phyloP scores from a whole-genome alignment of 2,888 invertebrate species.

The Nemurella pictetii region DNA sequence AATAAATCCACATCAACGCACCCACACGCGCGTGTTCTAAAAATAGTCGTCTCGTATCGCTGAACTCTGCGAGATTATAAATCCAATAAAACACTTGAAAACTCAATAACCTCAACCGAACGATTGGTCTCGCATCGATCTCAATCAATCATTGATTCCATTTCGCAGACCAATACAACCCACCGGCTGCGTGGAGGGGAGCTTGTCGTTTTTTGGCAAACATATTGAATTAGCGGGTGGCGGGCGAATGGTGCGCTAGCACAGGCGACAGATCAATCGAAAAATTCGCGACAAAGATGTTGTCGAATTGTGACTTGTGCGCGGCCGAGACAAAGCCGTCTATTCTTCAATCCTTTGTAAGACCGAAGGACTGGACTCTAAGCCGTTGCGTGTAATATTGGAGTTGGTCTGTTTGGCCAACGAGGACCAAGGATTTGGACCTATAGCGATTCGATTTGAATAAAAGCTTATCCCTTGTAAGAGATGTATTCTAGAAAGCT shows the following conservation, averaged over 20 bases:
- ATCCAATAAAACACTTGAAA: background rate
- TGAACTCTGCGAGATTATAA: background rate
- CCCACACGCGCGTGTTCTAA: background rate
- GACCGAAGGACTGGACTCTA: too few relatives aligned
- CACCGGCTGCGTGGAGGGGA: background rate
- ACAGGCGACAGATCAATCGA: background rate
- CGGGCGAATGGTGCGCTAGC: background rate
- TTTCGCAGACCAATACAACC: background rate
- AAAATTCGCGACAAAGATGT: background rate
- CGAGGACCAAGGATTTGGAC: background rate
- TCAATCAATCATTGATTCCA: background rate
- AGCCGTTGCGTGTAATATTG: too few relatives aligned
- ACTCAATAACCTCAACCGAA: background rate
- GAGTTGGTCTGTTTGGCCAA: too few relatives aligned
- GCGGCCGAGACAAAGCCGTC: background rate
- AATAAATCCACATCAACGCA: background rate
- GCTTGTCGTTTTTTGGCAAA: background rate
- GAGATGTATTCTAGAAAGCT: background rate
- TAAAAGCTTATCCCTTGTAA: background rate
- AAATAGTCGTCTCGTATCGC: background rate
- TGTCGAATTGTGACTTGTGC: background rate
- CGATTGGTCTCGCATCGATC: background rate
- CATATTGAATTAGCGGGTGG: background rate
- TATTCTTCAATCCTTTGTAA: too few relatives aligned
- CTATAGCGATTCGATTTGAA: background rate